Conservation (phyloP, 2,888 invertebrate genomes). For the Neria commutata region DNA sequence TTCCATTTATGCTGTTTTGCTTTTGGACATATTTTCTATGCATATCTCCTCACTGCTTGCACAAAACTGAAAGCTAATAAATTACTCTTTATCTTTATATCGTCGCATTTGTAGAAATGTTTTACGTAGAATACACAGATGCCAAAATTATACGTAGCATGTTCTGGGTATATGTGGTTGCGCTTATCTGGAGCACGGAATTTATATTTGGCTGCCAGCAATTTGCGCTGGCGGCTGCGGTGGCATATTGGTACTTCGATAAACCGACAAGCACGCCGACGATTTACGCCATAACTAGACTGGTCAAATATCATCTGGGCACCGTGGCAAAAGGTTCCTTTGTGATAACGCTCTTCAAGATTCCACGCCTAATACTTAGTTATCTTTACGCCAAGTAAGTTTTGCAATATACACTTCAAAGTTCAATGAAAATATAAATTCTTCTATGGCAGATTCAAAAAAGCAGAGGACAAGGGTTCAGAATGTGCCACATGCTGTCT, state of each 20-base stretch:
- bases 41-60: too few species aligned
- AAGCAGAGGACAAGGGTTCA: constrained; percentile 73
- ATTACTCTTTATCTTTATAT: constrained; percentile 8
- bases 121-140: constrained; percentile 75
- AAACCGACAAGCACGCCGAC: constrained; percentile 73
- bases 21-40: too few species aligned
- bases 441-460: constrained; percentile 65
- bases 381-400: constrained; percentile 89
- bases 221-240: constrained; percentile 91
- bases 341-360: constrained; percentile 89
- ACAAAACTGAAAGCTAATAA: not conserved
- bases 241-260: constrained; percentile 93
- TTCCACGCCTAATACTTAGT: constrained; percentile 86
- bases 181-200: constrained; percentile 91
- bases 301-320: constrained; percentile 89
- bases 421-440: not conserved
- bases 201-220: constrained; percentile 94
- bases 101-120: constrained; percentile 64
- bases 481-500: constrained; percentile 77
- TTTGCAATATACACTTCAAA: not conserved
- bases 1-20: too few species aligned
- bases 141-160: constrained; percentile 85
- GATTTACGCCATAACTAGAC: constrained; percentile 68
- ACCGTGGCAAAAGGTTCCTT: constrained; percentile 95
- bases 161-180: constrained; percentile 93